Conservation (phyloP, 2,888 invertebrate species). For the Andricus curvator region DNA sequence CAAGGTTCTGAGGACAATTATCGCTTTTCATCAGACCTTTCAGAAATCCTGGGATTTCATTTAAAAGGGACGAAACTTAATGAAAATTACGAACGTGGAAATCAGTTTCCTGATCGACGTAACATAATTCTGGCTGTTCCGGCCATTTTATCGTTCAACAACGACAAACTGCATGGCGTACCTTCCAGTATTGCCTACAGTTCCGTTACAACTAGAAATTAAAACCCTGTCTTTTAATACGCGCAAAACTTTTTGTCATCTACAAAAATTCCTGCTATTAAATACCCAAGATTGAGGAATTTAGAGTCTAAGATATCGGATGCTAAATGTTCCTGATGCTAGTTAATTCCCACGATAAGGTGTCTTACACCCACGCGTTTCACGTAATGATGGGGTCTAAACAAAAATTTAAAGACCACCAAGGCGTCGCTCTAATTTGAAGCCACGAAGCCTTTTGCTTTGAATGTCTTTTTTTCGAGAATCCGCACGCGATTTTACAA, state of each 20-base stretch:
- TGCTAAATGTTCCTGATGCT: not conserved
- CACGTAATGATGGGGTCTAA: not conserved
- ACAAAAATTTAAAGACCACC: constrained; percentile 19
- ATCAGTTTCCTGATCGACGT: constrained; percentile 42
- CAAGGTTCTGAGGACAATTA: not conserved
- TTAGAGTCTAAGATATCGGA: not conserved
- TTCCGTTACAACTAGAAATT: constrained; percentile 34
- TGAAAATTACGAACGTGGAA: constrained; percentile 8
- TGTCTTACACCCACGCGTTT: constrained; percentile 26
- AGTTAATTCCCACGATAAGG: not conserved
- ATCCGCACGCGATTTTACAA: not conserved
- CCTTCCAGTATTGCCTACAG: constrained; percentile 41
- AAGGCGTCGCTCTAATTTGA: not conserved
- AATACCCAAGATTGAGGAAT: not conserved
- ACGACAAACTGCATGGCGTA: constrained; percentile 55
- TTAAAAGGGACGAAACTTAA: not conserved
- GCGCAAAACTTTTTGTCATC: not conserved
- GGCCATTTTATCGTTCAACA: constrained; percentile 64
- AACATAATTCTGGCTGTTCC: constrained; percentile 62
- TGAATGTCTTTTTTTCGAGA: not conserved
- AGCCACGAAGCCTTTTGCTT: not conserved
- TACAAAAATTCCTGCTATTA: not conserved
- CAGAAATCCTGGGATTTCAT: not conserved
- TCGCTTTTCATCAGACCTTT: not conserved
- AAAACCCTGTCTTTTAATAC: not conserved